Percentiles rank a stretch among this genome's conserved stretches.
phyloP scores from a whole-genome alignment of 2,113 vertebrate species.

The Phoxinus phoxinus region DNA sequence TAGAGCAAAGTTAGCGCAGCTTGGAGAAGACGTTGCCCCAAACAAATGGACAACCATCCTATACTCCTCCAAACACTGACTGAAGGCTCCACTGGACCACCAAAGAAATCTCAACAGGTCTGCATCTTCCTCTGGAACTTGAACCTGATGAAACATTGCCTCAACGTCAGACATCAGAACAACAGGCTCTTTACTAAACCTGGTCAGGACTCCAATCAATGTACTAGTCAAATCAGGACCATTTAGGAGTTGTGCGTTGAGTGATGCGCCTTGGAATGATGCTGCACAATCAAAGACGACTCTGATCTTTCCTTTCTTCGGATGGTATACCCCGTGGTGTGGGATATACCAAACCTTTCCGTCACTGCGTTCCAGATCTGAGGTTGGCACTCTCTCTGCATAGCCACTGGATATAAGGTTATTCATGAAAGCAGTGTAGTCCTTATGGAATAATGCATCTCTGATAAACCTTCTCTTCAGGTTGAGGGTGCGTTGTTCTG shows the following conservation, averaged over 20 bases:
- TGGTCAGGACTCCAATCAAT: not conserved
- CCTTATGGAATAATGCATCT: slow-evolving; percentile 1
- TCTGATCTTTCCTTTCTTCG: no score
- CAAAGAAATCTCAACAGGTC: not conserved
- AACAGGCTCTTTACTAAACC: not conserved
- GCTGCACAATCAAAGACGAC: no score
- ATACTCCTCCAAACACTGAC: not conserved
- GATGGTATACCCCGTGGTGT: not conserved
- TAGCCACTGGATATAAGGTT: slow-evolving; percentile 1
- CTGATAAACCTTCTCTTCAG: not conserved
- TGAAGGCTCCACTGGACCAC: not conserved
- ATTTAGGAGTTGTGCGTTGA: not conserved
- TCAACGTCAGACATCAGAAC: not conserved
- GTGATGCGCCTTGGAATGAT: no score
- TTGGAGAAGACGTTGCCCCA: not conserved
- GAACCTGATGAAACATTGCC: not conserved
- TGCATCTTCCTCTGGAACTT: not conserved
- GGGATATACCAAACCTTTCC: not conserved
- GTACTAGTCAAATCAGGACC: not conserved
- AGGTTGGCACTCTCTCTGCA: not conserved
- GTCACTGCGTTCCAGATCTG: not conserved
- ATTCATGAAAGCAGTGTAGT: not conserved
- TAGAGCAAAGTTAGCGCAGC: not conserved
- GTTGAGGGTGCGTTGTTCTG: not conserved
- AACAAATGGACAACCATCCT: not conserved